Evolutionary conservation across 2,797 vertebrate genomes (phyloP).

Genomic region (Enteromius radiatus): DNA sequence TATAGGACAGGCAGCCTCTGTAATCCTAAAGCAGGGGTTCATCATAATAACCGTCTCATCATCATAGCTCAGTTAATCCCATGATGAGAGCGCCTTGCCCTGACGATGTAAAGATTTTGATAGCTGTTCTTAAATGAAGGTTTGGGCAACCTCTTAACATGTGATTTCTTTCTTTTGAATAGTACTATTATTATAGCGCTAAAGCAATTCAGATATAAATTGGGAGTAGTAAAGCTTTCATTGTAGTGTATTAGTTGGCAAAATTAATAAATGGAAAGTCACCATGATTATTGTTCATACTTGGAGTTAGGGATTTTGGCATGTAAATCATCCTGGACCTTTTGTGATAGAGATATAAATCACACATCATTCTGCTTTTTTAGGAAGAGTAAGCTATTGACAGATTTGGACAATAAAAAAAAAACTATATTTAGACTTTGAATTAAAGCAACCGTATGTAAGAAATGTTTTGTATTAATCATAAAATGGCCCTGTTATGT

Average conservation of each 20-base stretch:
- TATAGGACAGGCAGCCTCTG: slow-evolving; percentile 54
- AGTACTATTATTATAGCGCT: background rate
- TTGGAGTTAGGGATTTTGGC: background rate
- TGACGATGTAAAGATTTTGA: background rate
- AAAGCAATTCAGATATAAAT: background rate
- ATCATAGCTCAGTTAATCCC: slow-evolving; percentile 49
- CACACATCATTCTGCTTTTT: background rate
- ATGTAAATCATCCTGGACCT: background rate
- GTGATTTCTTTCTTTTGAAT: background rate
- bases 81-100: background rate
- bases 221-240: background rate
- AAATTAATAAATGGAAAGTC: background rate
- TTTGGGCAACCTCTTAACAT: slow-evolving; percentile 3
- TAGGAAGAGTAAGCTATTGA: background rate
- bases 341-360: background rate
- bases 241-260: background rate
- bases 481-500: no score
- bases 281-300: background rate
- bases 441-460: no score
- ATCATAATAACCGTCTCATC: slow-evolving; percentile 67
- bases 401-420: background rate
- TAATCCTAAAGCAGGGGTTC: slow-evolving; percentile 57
- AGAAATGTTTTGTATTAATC: no score
- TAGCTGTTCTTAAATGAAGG: background rate
- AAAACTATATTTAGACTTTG: background rate